Percentiles rank a stretch among this genome's conserved stretches.
These are phyloP conservation scores for Centropristis striata DNA, from an alignment of 2,113 vertebrate species.

Conservation along the genomic window DNA sequence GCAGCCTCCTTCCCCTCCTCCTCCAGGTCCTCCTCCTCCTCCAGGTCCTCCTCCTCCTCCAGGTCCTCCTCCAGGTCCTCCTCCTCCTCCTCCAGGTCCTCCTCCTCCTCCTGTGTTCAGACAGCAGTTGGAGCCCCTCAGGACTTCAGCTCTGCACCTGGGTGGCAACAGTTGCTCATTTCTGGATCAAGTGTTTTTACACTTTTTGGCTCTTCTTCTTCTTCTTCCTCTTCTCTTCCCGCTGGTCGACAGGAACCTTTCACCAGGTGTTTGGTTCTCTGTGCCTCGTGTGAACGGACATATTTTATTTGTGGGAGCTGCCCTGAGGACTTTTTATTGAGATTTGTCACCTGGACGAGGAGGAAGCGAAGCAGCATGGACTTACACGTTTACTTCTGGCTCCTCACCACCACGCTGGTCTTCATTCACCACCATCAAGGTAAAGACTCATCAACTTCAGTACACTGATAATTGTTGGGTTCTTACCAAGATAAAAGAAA, in stretches of 20 bases:
- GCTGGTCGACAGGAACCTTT: too few species aligned
- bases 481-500: too few species aligned
- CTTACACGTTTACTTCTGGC: slow-evolving; percentile 31
- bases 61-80: slow-evolving; percentile 22
- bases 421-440: slow-evolving; percentile 65
- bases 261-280: neutral
- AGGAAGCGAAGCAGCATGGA: slow-evolving; percentile 57
- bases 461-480: too few species aligned
- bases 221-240: too few species aligned
- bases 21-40: too few species aligned
- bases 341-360: slow-evolving; percentile 20
- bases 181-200: slow-evolving; percentile 20
- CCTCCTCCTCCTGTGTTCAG: slow-evolving; percentile 4
- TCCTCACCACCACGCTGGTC: slow-evolving; percentile 42
- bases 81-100: slow-evolving; percentile 6
- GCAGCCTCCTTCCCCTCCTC: too few species aligned
- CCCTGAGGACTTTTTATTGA: neutral
- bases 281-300: too few species aligned
- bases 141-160: slow-evolving; percentile 4
- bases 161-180: neutral
- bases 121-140: neutral
- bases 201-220: neutral
- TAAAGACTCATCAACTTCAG: too few species aligned
- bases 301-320: neutral
- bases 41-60: slow-evolving; percentile 32